Evolutionary conservation across 2,888 invertebrate genomes (phyloP).

Genomic region (Agrochola lota): DNA sequence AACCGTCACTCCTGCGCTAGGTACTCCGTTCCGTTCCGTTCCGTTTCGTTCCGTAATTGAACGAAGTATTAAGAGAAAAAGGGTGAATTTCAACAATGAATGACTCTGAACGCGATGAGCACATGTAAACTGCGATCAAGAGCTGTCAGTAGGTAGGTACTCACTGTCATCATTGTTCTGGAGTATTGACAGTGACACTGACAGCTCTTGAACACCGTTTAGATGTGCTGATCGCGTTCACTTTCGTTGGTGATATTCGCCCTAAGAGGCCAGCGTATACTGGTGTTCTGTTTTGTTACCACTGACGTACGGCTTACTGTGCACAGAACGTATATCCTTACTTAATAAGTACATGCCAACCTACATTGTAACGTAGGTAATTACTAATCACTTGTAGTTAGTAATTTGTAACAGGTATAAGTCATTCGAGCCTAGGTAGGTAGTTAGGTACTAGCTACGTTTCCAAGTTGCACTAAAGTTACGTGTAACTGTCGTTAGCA

Average conservation of each 20-base stretch:
- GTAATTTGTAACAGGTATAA: background rate
- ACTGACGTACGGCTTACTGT: background rate
- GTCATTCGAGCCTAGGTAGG: background rate
- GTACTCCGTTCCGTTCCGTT: too few relatives aligned
- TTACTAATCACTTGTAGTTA: background rate
- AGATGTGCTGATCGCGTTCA: background rate
- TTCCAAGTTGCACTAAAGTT: background rate
- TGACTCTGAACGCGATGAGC: background rate
- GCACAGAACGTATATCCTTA: background rate
- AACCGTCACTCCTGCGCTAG: too few relatives aligned
- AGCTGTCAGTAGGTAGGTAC: background rate
- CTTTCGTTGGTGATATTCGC: background rate
- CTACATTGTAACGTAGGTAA: conserved; percentile 4
- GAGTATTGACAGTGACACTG: background rate
- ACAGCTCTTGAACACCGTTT: background rate
- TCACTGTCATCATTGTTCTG: background rate
- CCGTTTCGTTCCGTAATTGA: too few relatives aligned
- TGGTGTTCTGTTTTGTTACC: too few relatives aligned
- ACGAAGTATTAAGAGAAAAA: background rate
- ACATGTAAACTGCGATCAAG: background rate
- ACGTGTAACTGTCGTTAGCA: background rate
- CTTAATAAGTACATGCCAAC: background rate
- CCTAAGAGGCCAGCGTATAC: background rate
- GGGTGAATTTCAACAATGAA: background rate
- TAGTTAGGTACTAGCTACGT: background rate